These are phyloP conservation scores for Onychomys arenicola DNA, from an alignment of 2,797 vertebrate species.

Conservation along the genomic window DNA sequence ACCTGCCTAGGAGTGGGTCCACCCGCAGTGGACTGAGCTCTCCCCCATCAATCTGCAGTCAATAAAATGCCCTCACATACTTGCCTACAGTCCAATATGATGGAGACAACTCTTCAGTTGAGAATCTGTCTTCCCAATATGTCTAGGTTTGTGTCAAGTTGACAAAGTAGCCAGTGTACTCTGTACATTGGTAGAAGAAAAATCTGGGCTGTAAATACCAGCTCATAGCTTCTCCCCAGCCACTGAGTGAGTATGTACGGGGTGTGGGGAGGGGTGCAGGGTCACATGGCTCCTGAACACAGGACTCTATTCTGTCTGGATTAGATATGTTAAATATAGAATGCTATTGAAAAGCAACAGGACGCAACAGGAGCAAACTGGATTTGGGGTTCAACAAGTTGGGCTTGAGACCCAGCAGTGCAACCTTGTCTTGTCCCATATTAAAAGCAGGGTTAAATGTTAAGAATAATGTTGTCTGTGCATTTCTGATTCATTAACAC, in stretches of 20 bases:
- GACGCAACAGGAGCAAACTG: neutral
- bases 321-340: neutral
- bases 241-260: neutral
- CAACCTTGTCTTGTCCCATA: neutral
- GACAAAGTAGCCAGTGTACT: neutral
- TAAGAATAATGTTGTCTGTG: constrained; percentile 19
- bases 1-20: neutral
- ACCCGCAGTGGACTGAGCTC: neutral
- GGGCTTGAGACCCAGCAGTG: neutral
- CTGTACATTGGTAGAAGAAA: neutral
- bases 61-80: neutral
- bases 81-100: neutral
- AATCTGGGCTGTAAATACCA: neutral
- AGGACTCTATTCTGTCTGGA: neutral
- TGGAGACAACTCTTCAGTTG: neutral
- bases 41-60: neutral
- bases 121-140: neutral
- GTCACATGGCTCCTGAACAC: neutral
- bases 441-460: constrained; percentile 40
- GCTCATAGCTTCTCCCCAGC: neutral
- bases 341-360: neutral
- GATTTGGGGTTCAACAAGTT: neutral
- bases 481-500: constrained; percentile 66
- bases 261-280: neutral
- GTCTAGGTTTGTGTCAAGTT: neutral